Conservation (phyloP, 2,113 vertebrate species). For the Pseudolaguvia tuberculata region DNA sequence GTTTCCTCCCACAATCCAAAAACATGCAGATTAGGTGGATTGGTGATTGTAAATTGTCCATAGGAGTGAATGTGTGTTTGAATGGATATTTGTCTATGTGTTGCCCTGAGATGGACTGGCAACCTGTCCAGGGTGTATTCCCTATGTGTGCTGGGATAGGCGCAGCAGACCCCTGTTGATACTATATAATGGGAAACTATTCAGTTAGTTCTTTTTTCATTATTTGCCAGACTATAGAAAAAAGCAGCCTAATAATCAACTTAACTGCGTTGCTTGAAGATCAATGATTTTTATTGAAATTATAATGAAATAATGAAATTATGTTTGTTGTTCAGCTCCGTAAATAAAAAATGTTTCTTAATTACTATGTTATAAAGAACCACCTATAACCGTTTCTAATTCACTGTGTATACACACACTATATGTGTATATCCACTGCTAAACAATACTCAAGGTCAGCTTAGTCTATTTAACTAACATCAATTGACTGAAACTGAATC, state of each 20-base stretch:
- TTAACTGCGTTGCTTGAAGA: not conserved
- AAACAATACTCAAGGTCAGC: slow-evolving; percentile 9
- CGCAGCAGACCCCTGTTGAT: no score
- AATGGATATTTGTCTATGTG: no score
- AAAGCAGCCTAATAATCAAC: not conserved
- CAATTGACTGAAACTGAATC: not conserved
- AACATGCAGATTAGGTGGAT: no score
- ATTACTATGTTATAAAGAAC: not conserved
- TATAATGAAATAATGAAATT: not conserved
- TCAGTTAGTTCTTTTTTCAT: not conserved
- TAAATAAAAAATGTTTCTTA: slow-evolving; percentile 1
- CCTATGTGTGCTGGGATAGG: no score
- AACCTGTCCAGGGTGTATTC: no score
- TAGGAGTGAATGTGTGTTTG: no score
- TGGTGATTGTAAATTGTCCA: no score
- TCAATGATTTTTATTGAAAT: slow-evolving; percentile 19
- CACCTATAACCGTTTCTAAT: not conserved
- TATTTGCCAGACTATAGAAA: not conserved
- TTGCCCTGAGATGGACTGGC: no score
- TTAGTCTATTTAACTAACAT: not conserved
- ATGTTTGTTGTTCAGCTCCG: not conserved
- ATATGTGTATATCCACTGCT: not conserved
- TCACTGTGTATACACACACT: not conserved
- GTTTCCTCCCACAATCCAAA: no score
- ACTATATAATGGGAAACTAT: slow-evolving; percentile 2